A percentile compares a stretch with the other conserved stretches of the same genome.
Conservation (phyloP, 2,113 vertebrate species). For the Microtus montanus region DNA sequence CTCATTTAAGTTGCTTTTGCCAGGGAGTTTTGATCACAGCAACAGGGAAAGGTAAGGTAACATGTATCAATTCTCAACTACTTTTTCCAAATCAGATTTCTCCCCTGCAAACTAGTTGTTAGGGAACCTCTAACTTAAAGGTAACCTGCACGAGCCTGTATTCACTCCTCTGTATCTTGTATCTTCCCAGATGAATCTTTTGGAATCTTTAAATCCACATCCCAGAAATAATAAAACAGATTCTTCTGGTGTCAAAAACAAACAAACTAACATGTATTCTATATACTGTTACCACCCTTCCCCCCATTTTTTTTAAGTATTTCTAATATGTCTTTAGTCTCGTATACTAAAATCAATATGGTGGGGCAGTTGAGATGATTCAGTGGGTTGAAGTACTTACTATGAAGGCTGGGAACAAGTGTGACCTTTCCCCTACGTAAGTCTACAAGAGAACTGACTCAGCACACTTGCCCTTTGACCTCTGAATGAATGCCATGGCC, state of each 20-base stretch:
- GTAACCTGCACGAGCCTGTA: not conserved
- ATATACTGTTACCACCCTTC: not conserved
- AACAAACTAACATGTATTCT: not conserved
- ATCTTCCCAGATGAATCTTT: not conserved
- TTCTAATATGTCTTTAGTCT: not conserved
- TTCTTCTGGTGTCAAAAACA: not conserved
- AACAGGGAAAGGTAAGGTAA: not conserved
- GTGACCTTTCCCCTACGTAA: not conserved
- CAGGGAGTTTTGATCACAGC: not conserved
- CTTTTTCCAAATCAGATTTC: not conserved
- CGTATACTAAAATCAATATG: not conserved
- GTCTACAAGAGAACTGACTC: not conserved
- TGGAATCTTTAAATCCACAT: not conserved
- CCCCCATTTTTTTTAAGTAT: not conserved
- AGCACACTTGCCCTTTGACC: not conserved
- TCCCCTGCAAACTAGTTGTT: not conserved
- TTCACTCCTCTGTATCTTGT: not conserved
- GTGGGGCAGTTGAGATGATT: not conserved
- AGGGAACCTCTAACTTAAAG: not conserved
- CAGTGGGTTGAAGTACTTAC: not conserved
- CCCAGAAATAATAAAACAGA: not conserved
- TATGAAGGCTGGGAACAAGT: not conserved
- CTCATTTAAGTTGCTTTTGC: not conserved
- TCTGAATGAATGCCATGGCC: too few species aligned
- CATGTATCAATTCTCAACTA: not conserved